Percentiles rank a stretch among this genome's conserved stretches.
These are phyloP conservation scores for Apogon hyalosoma DNA, from an alignment of 2,797 vertebrate genomes.

Conservation along the genomic window DNA sequence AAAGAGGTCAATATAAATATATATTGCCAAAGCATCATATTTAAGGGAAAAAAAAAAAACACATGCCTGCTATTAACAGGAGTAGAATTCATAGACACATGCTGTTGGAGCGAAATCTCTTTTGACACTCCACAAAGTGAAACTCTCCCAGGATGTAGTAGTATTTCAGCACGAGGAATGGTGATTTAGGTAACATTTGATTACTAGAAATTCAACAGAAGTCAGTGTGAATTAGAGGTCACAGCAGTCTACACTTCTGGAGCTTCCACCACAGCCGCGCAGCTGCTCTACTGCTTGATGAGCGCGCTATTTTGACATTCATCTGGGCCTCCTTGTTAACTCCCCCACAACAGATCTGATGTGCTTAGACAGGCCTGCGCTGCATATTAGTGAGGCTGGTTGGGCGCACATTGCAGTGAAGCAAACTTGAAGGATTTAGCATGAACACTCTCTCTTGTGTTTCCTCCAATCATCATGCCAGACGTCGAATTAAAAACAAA, in stretches of 20 bases:
- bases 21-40: background rate
- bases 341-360: conserved; percentile 77
- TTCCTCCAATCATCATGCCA: conserved; percentile 22
- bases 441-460: conserved; percentile 42
- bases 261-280: conserved; percentile 41
- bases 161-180: conserved; percentile 12
- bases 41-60: too few relatives aligned
- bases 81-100: background rate
- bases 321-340: conserved; percentile 78
- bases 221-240: conserved; percentile 64
- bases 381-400: conserved; percentile 65
- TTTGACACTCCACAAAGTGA: conserved; percentile 3
- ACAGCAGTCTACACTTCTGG: conserved; percentile 23
- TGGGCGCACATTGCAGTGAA: conserved; percentile 55
- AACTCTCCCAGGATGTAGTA: conserved; percentile 1
- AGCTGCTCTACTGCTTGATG: conserved; percentile 56
- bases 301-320: conserved; percentile 79
- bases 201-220: conserved; percentile 58
- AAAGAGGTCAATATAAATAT: conserved; percentile 10
- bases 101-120: background rate
- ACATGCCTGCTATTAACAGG: too few relatives aligned
- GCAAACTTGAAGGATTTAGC: conserved; percentile 58
- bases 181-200: conserved; percentile 33
- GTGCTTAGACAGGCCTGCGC: conserved; percentile 73
- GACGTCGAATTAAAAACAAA: conserved; percentile 16